Percentiles rank a stretch among this genome's conserved stretches.
Conservation (phyloP, 2,888 invertebrate species). For the Antheraea assamensis region DNA sequence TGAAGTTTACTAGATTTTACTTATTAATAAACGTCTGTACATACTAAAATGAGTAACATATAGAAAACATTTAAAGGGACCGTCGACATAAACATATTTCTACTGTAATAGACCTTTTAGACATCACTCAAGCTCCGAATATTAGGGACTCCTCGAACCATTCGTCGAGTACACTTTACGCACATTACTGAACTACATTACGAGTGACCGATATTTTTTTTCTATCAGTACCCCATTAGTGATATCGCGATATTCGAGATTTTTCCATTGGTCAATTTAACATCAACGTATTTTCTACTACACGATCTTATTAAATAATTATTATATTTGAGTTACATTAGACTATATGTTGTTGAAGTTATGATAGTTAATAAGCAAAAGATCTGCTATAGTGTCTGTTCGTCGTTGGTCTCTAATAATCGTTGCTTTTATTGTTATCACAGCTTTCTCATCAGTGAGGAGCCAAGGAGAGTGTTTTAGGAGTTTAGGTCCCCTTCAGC, state of each 20-base stretch:
- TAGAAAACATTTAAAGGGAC: neutral
- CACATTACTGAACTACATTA: neutral
- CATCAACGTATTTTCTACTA: neutral
- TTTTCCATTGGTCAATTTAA: neutral
- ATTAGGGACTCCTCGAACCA: neutral
- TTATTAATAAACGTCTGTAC: neutral
- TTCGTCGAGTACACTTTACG: neutral
- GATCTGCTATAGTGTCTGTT: no score
- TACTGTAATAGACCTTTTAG: neutral
- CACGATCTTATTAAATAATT: neutral
- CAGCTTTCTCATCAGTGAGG: no score
- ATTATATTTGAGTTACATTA: neutral
- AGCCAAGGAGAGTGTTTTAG: no score
- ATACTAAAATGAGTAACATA: neutral
- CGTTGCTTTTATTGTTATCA: no score
- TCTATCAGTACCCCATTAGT: neutral
- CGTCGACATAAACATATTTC: neutral
- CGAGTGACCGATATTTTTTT: neutral
- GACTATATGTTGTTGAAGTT: no score
- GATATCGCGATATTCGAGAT: neutral
- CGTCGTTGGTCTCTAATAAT: no score
- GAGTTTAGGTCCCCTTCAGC: no score
- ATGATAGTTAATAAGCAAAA: no score
- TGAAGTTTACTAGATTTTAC: neutral
- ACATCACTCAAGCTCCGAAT: constrained; percentile 1